Evolutionary conservation across 2,888 invertebrate genomes (phyloP).

Genomic region (Halictus ligatus): DNA sequence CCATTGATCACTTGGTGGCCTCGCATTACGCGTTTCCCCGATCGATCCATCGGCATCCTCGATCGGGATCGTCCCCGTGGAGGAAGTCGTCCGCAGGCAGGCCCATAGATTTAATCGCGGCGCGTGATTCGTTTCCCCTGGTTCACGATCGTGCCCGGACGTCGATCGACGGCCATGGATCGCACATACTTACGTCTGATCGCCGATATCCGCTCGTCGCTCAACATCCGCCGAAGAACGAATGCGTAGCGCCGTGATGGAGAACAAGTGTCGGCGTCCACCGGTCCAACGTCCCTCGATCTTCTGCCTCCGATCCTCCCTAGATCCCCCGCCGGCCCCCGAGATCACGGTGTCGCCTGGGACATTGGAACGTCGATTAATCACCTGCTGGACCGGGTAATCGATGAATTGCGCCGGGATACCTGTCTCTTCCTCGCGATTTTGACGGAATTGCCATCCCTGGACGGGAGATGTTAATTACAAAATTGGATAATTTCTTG

Average conservation of each 20-base stretch:
- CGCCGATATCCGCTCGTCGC: constrained; percentile 54
- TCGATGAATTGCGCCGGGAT: constrained; percentile 65
- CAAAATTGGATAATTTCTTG: too few relatives aligned
- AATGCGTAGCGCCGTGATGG: constrained; percentile 26
- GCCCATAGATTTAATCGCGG: constrained; percentile 65
- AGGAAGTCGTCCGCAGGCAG: constrained; percentile 50
- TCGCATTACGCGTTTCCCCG: constrained; percentile 32
- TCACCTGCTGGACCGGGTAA: constrained; percentile 60
- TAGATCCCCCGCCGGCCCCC: constrained; percentile 1
- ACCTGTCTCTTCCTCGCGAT: neutral
- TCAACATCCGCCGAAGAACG: constrained; percentile 47
- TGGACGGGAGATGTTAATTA: neutral
- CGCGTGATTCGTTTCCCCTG: constrained; percentile 60
- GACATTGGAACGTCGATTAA: constrained; percentile 61
- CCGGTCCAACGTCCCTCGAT: constrained; percentile 24
- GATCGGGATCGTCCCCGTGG: constrained; percentile 11
- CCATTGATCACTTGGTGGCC: constrained; percentile 7
- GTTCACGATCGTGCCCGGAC: constrained; percentile 52
- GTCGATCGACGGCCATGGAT: constrained; percentile 51
- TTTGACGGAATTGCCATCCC: constrained; percentile 51
- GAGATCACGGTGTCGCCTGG: constrained; percentile 11
- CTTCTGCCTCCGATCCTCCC: constrained; percentile 1
- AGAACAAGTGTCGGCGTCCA: constrained; percentile 51
- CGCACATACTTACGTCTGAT: constrained; percentile 64
- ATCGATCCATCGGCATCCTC: constrained; percentile 28